Percentiles rank a stretch among this genome's conserved stretches.
These are phyloP conservation scores for Zoanthus sociatus DNA, from an alignment of 92 coral and sea anemone genomes.

Conservation along the genomic window DNA sequence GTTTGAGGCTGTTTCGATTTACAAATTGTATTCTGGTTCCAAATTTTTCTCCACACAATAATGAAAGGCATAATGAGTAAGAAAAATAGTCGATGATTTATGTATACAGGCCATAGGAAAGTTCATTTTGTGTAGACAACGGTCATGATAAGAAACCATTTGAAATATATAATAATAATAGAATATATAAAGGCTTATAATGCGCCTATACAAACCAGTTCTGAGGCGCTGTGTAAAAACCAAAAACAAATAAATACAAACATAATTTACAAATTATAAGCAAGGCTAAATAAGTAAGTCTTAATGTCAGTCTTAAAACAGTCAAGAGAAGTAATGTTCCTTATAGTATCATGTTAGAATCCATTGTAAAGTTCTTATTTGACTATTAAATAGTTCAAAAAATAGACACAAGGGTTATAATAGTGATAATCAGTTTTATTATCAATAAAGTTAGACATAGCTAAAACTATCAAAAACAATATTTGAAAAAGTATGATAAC, in stretches of 20 bases:
- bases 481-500: slow-evolving; percentile 6
- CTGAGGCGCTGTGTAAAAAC: no score
- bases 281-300: no score
- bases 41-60: neutral
- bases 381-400: neutral
- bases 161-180: no score
- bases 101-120: slow-evolving; percentile 4
- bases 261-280: no score
- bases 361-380: no score
- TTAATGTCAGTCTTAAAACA: no score
- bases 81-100: slow-evolving; percentile 1
- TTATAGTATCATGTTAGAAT: no score
- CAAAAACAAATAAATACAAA: no score
- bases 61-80: neutral
- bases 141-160: no score
- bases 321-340: no score
- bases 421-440: slow-evolving; percentile 10
- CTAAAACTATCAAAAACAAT: neutral
- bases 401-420: slow-evolving; percentile 3
- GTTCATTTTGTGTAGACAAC: neutral
- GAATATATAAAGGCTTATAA: no score
- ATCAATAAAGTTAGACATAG: slow-evolving; percentile 12
- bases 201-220: no score
- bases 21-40: neutral
- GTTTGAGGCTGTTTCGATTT: slow-evolving; percentile 3